Evolutionary conservation across 23 tunicate genomes (phyloP), one percentile per base, ranked within the genome.

Genomic region (Trididemnum nubilum): DNA sequence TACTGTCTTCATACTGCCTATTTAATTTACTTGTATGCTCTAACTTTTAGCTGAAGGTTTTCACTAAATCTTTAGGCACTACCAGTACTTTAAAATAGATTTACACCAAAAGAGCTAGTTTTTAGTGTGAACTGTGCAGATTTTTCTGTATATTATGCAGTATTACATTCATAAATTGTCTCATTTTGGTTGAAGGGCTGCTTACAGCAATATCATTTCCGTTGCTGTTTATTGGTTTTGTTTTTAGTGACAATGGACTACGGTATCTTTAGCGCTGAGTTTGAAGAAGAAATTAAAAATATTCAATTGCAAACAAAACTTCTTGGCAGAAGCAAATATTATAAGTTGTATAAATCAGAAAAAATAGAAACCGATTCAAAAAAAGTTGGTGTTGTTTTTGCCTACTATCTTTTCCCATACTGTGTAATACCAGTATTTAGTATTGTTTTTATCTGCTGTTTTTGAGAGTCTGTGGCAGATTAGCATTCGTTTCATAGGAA

Each of bases 221-320:
- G n/a, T n/a, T n/a, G n/a, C 57, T 49, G 18, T 37, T 18, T n/a
- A 21, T 9, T 73, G 60, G 4, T 37, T 73, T 2, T 25, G 15
- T 77, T 77, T 52, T 29, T 33, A 77, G 81, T 77, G 67, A 52
- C 66, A 31, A 77, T 77, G 81, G 81, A 77, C 33, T 77, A 77
- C 31, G 44, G 23, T 32, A 52, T 4, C 4, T 77, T 77, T 54
- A 30, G 66, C 27, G 28, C 27, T 23, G 66, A 77, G 24, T 54
- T 77, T 77, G 67, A 77, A 33, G 39, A 77, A 54, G 81, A 77
- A 77, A 37, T 30, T 2, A n/a, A 77, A 29, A 51, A 32, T 19
- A 22, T 31, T 52, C 40, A 57, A 12, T 33, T 77, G 37, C 44
- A 77, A 32, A 77, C 39, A 4, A 57, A 77, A 54, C 12, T 30